These are phyloP conservation scores for Popillia japonica DNA, from an alignment of 1,140 invertebrate genomes.

Conservation along the genomic window DNA sequence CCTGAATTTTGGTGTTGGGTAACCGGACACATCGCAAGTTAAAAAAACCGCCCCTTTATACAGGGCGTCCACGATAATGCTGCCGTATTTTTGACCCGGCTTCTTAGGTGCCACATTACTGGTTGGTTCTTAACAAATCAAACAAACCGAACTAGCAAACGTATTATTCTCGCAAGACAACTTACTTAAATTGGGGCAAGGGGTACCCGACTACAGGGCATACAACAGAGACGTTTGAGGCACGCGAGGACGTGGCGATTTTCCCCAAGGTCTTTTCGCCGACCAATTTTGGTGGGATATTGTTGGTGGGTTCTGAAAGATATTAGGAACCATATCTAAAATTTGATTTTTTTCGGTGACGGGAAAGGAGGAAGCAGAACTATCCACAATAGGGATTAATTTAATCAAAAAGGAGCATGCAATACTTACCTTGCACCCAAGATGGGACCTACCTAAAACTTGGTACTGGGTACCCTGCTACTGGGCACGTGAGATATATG, in stretches of 20 bases:
- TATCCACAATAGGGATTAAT: too few species aligned
- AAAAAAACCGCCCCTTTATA: slow-evolving; percentile 58
- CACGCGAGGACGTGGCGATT: slow-evolving; percentile 64
- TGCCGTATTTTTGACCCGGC: slow-evolving; percentile 68
- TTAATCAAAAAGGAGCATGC: too few species aligned
- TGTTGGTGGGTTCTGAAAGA: slow-evolving; percentile 66
- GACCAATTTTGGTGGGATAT: slow-evolving; percentile 63
- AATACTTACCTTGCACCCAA: too few species aligned
- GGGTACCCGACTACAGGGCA: slow-evolving; percentile 76
- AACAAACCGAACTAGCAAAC: too few species aligned
- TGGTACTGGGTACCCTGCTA: slow-evolving; percentile 71
- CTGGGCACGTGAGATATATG: slow-evolving; percentile 69
- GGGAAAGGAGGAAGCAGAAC: too few species aligned
- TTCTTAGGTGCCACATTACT: slow-evolving; percentile 73
- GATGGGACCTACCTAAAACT: slow-evolving; percentile 66
- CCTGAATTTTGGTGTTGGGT: slow-evolving; percentile 69
- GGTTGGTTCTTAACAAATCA: neutral
- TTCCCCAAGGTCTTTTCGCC: slow-evolving; percentile 61
- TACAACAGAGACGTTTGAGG: slow-evolving; percentile 55
- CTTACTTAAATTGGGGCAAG: slow-evolving; percentile 74
- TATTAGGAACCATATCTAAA: slow-evolving; percentile 47
- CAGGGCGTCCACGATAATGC: slow-evolving; percentile 63
- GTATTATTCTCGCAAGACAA: too few species aligned
- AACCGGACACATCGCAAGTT: slow-evolving; percentile 67
- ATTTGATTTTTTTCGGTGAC: too few species aligned